A percentile compares a stretch with the other conserved stretches of the same genome.
phyloP scores from a whole-genome alignment of 2,113 vertebrate species.

The Oryzias woworae region DNA sequence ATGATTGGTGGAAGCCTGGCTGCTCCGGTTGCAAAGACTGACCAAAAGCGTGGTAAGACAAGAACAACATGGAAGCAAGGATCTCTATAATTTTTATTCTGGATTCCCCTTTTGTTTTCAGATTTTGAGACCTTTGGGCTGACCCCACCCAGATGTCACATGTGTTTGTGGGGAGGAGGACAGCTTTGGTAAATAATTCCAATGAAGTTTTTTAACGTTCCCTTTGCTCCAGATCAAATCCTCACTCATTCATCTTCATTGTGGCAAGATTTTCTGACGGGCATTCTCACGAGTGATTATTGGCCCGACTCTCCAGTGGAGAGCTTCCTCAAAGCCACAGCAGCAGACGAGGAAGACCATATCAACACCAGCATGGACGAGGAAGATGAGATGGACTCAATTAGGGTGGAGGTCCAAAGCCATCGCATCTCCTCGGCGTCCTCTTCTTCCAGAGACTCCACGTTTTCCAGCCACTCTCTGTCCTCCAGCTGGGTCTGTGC shows the following conservation, averaged over 20 bases:
- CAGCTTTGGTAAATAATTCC: constrained; percentile 84
- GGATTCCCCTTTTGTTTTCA: constrained; percentile 41
- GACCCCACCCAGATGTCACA: constrained; percentile 85
- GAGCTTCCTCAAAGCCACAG: constrained; percentile 38
- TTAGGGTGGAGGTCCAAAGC: constrained; percentile 45
- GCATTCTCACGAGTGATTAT: constrained; percentile 80
- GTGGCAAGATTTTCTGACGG: constrained; percentile 84
- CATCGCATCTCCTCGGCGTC: constrained; percentile 73
- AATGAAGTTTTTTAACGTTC: neutral
- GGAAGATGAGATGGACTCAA: constrained; percentile 65
- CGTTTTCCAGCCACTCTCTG: constrained; percentile 73
- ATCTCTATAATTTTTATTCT: neutral
- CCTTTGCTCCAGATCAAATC: neutral
- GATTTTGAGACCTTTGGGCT: constrained; percentile 78
- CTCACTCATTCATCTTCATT: neutral
- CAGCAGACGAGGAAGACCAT: constrained; percentile 63
- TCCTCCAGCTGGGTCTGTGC: constrained; percentile 77
- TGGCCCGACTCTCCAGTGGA: constrained; percentile 53
- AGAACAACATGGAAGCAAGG: neutral
- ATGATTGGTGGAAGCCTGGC: constrained; percentile 70
- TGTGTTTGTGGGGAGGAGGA: constrained; percentile 88
- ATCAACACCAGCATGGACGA: constrained; percentile 70
- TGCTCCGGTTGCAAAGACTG: constrained; percentile 37
- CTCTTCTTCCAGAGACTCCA: constrained; percentile 76
- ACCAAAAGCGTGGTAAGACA: constrained; percentile 58